phyloP scores from a whole-genome alignment of 2,888 invertebrate species.

The Clanis bilineata region DNA sequence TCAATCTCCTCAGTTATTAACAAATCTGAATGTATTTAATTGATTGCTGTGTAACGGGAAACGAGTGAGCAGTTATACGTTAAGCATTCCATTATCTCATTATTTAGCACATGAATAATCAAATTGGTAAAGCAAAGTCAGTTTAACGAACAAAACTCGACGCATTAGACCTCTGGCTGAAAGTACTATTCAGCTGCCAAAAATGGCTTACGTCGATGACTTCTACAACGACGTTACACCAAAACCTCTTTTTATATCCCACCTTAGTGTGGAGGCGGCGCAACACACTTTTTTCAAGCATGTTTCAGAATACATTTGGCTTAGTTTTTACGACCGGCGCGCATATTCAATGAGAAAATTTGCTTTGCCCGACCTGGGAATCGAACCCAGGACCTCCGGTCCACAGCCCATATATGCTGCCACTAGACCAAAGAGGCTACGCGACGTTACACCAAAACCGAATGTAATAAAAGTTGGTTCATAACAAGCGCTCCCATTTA shows the following conservation, averaged over 20 bases:
- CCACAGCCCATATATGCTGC: no score
- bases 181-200: background rate
- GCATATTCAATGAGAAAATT: no score
- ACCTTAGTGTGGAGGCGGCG: no score
- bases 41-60: background rate
- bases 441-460: constrained; percentile 13
- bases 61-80: background rate
- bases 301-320: no score
- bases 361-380: no score
- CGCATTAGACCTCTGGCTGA: background rate
- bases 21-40: constrained; percentile 6
- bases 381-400: no score
- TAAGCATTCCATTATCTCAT: background rate
- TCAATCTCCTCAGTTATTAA: constrained; percentile 8
- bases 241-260: no score
- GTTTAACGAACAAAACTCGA: background rate
- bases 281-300: no score
- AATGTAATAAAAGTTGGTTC: constrained; percentile 19
- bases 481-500: constrained; percentile 26
- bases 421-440: no score
- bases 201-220: background rate
- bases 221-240: background rate
- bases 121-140: background rate
- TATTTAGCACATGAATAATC: background rate
- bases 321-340: no score